Evolutionary conservation across 2,888 invertebrate genomes (phyloP), one percentile per base, ranked within the genome.

Genomic region (Hemistola chrysoprasaria): DNA sequence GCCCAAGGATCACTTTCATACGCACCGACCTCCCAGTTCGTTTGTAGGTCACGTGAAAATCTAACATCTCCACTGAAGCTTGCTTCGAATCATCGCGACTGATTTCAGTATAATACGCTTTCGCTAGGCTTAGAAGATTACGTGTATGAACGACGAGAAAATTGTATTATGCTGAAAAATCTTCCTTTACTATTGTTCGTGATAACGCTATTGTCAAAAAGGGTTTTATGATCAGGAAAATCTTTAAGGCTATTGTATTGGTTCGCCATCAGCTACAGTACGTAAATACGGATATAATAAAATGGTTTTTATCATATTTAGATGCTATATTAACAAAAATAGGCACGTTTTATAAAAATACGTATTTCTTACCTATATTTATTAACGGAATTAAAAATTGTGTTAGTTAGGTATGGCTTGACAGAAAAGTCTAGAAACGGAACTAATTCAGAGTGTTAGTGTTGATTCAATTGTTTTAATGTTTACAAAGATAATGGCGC

Each of bases 31-130:
- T 28, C 42, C 78, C 75, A 75, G 73, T 81, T 77, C 73, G 65
- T 83, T 81, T 84, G 72, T 87, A 84, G 87, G 86, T 84, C 86
- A 86, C 64, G 61, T 62, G 69, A 77, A 72, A 78, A 77, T 67
- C 65, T 67, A 70, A 70, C 63, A 71, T 76, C 71, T 76, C 72
- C 68, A 72, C 66, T 76, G 76, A 86, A 85, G 78, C 76, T 84
- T 78, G 79, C 80, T 74, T 66, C 79, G 75, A 78, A 82, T 78
- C 78, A 71, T 68, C 66, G 65, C 69, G 72, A 71, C 78, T 79
- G 74, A 79, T 80, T 82, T 81, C 74, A 71, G 70, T 77, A 73
- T 78, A 72, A 76, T 79, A 78, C 60, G n/a, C 45, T 52, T 66
- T 64, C 49, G 48, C 55, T 58, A 62, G 61, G 56, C 56, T 55